Conservation (phyloP, 2,888 invertebrate species). For the Caenorhabditis virilis region DNA sequence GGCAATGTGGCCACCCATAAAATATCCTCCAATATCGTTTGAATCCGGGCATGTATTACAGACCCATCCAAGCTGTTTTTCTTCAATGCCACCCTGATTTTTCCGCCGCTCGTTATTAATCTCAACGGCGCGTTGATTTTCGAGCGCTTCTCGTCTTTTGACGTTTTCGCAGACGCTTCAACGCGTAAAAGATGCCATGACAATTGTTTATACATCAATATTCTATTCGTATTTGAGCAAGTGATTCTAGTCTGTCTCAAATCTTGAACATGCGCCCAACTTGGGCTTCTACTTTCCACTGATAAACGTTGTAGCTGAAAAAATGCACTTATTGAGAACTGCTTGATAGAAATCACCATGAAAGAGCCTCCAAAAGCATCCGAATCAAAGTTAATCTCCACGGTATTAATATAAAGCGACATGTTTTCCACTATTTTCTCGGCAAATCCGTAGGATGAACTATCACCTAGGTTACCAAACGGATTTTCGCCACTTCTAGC, state of each 20-base stretch:
- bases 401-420: constrained; percentile 90
- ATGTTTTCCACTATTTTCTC: constrained; percentile 90
- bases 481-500: constrained; percentile 26
- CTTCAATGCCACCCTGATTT: constrained; percentile 91
- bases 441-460: constrained; percentile 78
- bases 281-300: constrained; percentile 90
- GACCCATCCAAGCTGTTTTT: constrained; percentile 85
- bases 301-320: constrained; percentile 86
- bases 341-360: constrained; percentile 77
- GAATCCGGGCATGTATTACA: constrained; percentile 86
- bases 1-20: constrained; percentile 80
- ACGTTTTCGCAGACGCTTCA: constrained; percentile 52
- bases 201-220: constrained; percentile 91
- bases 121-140: constrained; percentile 77
- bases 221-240: constrained; percentile 84
- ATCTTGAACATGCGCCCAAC: constrained; percentile 82
- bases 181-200: constrained; percentile 91
- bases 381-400: constrained; percentile 89
- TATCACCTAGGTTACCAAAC: constrained; percentile 33
- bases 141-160: constrained; percentile 42
- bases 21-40: constrained; percentile 89
- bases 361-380: constrained; percentile 93
- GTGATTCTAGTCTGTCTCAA: constrained; percentile 88
- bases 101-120: constrained; percentile 88
- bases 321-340: background rate